Evolutionary conservation across 2,888 invertebrate species (phyloP), one percentile per base, ranked within the genome.

Genomic region (Sepioteuthis lessoniana): DNA sequence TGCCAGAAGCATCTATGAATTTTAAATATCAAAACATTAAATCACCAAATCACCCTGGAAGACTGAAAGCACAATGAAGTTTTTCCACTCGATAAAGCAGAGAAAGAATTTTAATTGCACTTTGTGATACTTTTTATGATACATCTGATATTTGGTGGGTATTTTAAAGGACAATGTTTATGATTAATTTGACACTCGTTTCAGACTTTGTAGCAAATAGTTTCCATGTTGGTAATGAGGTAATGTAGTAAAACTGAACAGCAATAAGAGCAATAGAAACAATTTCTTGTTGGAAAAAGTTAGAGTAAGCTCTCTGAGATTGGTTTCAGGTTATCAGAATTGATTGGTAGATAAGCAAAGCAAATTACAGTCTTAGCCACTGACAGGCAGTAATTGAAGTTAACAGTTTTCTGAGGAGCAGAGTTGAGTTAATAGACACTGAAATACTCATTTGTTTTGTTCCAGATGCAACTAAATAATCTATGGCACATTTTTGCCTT

Each of bases 371-470:
- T 76, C n/a, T 55, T 55, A 2, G 25, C 55, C 5, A 5, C 55
- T 55, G 55, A 55, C 55, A 55, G 55, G n/a, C n/a, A 76, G 13
- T n/a, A 76, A 76, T 76, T 76, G 76, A 35, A 76, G 76, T 76
- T 76, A 76, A 76, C 76, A 76, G n/a, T 76, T 76, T 76, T 76
- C 76, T 76, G n/a, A 76, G 76, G 19, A 76, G 76, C 76, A 76
- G n/a, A 76, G 76, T 76, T 76, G 16, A 35, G n/a, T 19, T 76
- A 76, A 76, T 76, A 76, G n/a, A 76, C 16, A 76, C n/a, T 35
- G n/a, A n/a, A 76, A 13, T 76, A 16, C 25, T 76, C 16, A 76
- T n/a, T 76, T 76, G n/a, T 76, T n/a, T 76, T n/a, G 13, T 76
- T n/a, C n/a, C n/a, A 35, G n/a, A 35, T n/a, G 76, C n/a, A 35